phyloP scores from a whole-genome alignment of 1,140 invertebrate species.

The Galleria mellonella region DNA sequence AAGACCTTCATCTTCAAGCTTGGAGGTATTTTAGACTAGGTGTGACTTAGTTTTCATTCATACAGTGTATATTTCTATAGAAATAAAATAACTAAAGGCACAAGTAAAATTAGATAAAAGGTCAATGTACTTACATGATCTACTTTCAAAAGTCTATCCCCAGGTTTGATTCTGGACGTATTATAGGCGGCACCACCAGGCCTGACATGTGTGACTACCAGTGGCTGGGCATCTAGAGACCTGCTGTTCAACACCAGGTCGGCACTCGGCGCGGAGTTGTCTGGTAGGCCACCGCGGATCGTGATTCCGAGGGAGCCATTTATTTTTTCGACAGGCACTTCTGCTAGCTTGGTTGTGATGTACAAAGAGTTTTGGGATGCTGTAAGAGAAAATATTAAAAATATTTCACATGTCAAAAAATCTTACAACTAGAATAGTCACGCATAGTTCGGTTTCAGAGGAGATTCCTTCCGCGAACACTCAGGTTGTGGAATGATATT shows the following conservation, averaged over 20 bases:
- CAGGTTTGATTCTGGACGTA: slow-evolving; percentile 84
- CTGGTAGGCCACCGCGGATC: slow-evolving; percentile 82
- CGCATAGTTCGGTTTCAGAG: too few species aligned
- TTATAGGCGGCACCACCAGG: slow-evolving; percentile 91
- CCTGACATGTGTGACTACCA: slow-evolving; percentile 92
- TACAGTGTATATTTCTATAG: too few species aligned
- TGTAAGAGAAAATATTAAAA: slow-evolving; percentile 30
- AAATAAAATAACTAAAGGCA: neutral
- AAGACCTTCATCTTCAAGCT: too few species aligned
- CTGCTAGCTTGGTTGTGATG: slow-evolving; percentile 83
- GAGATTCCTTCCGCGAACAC: too few species aligned
- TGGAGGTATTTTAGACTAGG: too few species aligned
- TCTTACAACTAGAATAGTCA: too few species aligned
- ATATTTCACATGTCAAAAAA: neutral
- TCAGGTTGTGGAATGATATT: too few species aligned
- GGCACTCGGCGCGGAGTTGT: slow-evolving; percentile 56
- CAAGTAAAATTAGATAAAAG: neutral
- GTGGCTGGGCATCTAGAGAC: slow-evolving; percentile 76
- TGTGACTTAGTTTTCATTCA: too few species aligned
- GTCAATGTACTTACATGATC: slow-evolving; percentile 79
- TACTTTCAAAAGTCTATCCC: slow-evolving; percentile 92
- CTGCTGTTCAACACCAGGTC: slow-evolving; percentile 63
- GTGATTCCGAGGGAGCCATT: slow-evolving; percentile 92
- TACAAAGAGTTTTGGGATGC: slow-evolving; percentile 79
- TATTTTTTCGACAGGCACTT: slow-evolving; percentile 86